Evolutionary conservation across 1,140 invertebrate species (phyloP).

Genomic region (Mya arenaria): DNA sequence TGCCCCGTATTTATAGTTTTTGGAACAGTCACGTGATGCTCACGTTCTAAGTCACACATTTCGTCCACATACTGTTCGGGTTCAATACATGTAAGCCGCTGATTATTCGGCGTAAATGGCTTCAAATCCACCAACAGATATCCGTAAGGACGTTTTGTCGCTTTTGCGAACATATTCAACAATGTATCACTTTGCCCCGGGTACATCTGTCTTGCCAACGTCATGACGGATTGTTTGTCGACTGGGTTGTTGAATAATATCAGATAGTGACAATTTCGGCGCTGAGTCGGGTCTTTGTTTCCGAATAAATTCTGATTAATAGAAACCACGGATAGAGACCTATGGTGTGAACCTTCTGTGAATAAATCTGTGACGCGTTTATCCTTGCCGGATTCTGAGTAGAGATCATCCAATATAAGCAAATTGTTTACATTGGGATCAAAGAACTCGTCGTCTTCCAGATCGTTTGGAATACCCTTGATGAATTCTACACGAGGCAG

Average conservation of each 20-base stretch:
- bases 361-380: background rate
- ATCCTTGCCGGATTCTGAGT: slow-evolving; percentile 9
- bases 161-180: slow-evolving; percentile 16
- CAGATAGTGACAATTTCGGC: slow-evolving; percentile 31
- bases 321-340: slow-evolving; percentile 13
- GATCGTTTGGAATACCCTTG: slow-evolving; percentile 17
- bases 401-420: slow-evolving; percentile 18
- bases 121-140: slow-evolving; percentile 7
- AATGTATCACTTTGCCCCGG: slow-evolving; percentile 16
- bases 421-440: slow-evolving; percentile 12
- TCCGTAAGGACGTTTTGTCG: slow-evolving; percentile 7
- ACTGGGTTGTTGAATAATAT: slow-evolving; percentile 29
- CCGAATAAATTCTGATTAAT: slow-evolving; percentile 40
- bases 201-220: slow-evolving; percentile 38
- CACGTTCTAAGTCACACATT: too few relatives aligned
- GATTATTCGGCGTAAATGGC: background rate
- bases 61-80: too few relatives aligned
- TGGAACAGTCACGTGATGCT: background rate
- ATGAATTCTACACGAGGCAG: slow-evolving; percentile 25
- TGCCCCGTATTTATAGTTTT: background rate
- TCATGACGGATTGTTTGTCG: slow-evolving; percentile 23
- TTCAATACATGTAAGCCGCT: background rate
- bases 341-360: slow-evolving; percentile 32
- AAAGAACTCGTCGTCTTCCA: slow-evolving; percentile 23
- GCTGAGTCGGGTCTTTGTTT: slow-evolving; percentile 26